These are phyloP conservation scores for Ornithorhynchus anatinus DNA, from an alignment of 2,113 vertebrate species.

Conservation along the genomic window DNA sequence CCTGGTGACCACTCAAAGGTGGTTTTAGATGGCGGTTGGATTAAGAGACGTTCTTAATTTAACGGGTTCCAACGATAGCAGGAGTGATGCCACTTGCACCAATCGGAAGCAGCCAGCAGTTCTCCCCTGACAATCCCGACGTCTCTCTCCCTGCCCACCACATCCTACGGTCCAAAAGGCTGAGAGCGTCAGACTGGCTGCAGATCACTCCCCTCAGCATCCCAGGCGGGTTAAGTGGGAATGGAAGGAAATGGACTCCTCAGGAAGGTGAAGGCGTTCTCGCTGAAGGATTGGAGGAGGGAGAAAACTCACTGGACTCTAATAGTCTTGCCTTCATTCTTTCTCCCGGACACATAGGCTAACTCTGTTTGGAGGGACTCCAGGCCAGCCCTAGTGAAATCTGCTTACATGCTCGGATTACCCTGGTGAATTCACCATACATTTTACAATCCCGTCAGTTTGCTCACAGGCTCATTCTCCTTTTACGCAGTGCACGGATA, in stretches of 20 bases:
- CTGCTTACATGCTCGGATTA: not conserved
- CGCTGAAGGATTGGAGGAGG: not conserved
- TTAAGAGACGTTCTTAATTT: not conserved
- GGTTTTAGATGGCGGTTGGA: not conserved
- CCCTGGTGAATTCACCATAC: not conserved
- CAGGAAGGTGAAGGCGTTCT: not conserved
- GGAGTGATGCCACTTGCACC: no score
- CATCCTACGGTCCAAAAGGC: not conserved
- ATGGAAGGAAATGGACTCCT: not conserved
- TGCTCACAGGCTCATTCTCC: not conserved
- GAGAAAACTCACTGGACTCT: accelerated
- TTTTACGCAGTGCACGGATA: not conserved
- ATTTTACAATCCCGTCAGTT: not conserved
- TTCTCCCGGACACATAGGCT: accelerated
- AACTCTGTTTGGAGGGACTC: not conserved
- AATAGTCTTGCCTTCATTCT: not conserved
- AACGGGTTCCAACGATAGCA: not conserved
- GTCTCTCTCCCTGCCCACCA: not conserved
- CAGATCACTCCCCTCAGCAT: not conserved
- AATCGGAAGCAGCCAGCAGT: not conserved
- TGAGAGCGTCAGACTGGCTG: not conserved
- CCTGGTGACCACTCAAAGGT: not conserved
- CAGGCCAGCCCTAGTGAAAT: not conserved
- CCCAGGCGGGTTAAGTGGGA: not conserved
- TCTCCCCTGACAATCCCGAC: not conserved